Evolutionary conservation across 92 coral and sea anemone genomes (phyloP).

Genomic region (Zoanthus solanderi): DNA sequence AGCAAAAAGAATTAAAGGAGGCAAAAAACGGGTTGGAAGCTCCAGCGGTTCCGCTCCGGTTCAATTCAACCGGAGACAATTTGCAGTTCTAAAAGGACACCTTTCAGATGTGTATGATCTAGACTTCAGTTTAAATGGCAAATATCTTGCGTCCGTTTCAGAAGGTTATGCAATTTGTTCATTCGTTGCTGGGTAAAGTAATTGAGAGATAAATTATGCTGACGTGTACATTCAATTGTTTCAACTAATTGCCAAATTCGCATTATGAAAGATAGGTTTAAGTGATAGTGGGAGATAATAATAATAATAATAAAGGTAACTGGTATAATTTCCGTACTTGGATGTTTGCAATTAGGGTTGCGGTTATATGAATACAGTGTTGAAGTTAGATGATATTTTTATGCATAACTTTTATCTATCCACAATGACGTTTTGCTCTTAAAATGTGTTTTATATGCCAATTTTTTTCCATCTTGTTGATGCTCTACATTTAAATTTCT

Average conservation of each 20-base stretch:
- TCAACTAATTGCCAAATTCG: neutral
- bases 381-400: too few species aligned
- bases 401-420: too few species aligned
- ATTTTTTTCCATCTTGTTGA: too few species aligned
- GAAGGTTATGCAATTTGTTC: constrained; percentile 73
- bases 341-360: too few species aligned
- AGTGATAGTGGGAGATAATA: neutral
- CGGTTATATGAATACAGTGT: too few species aligned
- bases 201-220: neutral
- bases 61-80: constrained; percentile 77
- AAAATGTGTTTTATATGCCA: too few species aligned
- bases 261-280: neutral
- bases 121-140: constrained; percentile 92
- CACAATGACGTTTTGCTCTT: too few species aligned
- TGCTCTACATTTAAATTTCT: too few species aligned
- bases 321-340: too few species aligned
- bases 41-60: constrained; percentile 46
- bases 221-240: constrained; percentile 25
- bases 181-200: neutral
- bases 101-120: constrained; percentile 86
- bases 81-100: constrained; percentile 92
- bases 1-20: constrained; percentile 37
- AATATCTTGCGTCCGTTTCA: constrained; percentile 87
- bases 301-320: neutral
- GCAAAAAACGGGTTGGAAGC: constrained; percentile 58